phyloP scores from a whole-genome alignment of 1,140 invertebrate species.

The Musca domestica region DNA sequence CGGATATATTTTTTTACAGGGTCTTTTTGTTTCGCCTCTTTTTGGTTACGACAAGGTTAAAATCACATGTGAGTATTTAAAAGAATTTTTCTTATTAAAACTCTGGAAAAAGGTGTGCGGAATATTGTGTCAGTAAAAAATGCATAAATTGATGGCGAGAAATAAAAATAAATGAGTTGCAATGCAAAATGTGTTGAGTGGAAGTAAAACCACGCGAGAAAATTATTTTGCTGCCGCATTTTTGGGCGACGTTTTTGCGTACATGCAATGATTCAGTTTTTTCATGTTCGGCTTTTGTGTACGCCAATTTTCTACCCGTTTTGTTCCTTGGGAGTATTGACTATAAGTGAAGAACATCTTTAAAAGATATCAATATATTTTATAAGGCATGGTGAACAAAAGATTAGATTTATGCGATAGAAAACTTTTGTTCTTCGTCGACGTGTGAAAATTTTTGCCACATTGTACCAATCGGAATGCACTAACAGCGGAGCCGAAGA shows the following conservation, averaged over 20 bases:
- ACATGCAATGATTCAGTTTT: conserved; percentile 18
- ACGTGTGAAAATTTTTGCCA: no score
- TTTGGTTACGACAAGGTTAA: conserved; percentile 21
- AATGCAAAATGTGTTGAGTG: conserved; percentile 3
- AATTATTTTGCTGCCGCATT: neutral
- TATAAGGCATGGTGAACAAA: no score
- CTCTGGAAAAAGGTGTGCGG: conserved; percentile 1
- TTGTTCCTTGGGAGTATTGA: no score
- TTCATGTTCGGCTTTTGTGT: conserved; percentile 6
- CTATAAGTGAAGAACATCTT: no score
- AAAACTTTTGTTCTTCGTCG: no score
- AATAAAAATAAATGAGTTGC: neutral
- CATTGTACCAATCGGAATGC: no score
- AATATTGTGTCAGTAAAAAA: neutral
- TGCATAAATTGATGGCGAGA: neutral
- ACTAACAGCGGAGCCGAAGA: no score
- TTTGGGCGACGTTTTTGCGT: conserved; percentile 5
- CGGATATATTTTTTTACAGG: conserved; percentile 21
- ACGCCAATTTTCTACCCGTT: no score
- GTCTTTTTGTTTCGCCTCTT: conserved; percentile 21
- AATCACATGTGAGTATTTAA: conserved; percentile 21
- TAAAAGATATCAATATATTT: no score
- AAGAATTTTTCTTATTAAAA: neutral
- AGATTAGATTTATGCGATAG: no score
- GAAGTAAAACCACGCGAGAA: neutral